A percentile compares a stretch with the other conserved stretches of the same genome.
These are phyloP conservation scores for Leptinotarsa lineolata DNA, from an alignment of 1,140 invertebrate genomes.

Conservation along the genomic window DNA sequence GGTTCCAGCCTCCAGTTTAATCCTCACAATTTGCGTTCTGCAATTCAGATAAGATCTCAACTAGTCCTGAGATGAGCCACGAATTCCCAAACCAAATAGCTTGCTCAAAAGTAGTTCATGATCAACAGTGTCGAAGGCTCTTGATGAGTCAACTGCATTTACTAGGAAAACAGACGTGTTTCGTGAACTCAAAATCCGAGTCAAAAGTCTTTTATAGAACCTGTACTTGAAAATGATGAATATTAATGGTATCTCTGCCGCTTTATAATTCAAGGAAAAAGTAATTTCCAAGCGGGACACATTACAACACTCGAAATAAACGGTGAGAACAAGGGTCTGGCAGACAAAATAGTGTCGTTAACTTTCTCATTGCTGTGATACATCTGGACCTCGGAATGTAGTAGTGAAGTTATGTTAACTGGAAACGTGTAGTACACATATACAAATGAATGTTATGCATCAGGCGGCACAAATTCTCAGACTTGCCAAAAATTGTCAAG, in stretches of 20 bases:
- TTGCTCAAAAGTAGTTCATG: too few species aligned
- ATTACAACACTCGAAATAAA: slow-evolving; percentile 10
- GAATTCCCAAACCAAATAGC: too few species aligned
- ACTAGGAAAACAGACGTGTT: not conserved
- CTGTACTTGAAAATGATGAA: not conserved
- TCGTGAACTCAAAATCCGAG: not conserved
- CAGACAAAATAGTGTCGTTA: slow-evolving; percentile 30
- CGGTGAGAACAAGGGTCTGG: slow-evolving; percentile 11
- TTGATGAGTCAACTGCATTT: too few species aligned
- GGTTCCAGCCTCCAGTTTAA: too few species aligned
- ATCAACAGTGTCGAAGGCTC: too few species aligned
- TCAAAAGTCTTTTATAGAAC: not conserved
- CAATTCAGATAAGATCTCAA: too few species aligned
- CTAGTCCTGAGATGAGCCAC: too few species aligned
- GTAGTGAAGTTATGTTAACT: slow-evolving; percentile 21
- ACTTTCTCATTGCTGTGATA: slow-evolving; percentile 24
- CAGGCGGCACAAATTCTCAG: slow-evolving; percentile 27
- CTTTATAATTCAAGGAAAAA: slow-evolving; percentile 9
- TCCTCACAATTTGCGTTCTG: too few species aligned
- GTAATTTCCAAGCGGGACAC: slow-evolving; percentile 10
- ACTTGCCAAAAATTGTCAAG: slow-evolving; percentile 30
- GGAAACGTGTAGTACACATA: slow-evolving; percentile 24
- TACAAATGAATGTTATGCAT: slow-evolving; percentile 24
- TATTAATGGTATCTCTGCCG: not conserved
- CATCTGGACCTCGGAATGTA: slow-evolving; percentile 33